Conservation (phyloP, 2,113 vertebrate genomes). For the Apus apus region DNA sequence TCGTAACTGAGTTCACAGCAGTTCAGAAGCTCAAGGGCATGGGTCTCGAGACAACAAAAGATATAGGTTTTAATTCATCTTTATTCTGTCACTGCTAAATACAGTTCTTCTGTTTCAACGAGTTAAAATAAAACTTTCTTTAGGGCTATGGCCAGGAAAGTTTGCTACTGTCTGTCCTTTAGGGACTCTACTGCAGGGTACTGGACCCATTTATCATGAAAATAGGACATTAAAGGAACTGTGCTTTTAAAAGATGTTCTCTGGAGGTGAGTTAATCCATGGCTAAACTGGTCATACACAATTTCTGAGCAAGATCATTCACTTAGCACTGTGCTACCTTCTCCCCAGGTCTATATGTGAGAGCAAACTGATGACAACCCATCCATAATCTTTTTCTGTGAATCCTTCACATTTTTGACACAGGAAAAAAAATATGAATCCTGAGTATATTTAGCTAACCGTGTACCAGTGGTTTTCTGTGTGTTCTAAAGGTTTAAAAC, state of each 20-base stretch:
- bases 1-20: not conserved
- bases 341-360: not conserved
- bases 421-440: not conserved
- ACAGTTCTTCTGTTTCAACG: not conserved
- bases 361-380: not conserved
- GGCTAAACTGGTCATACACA: not conserved
- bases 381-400: not conserved
- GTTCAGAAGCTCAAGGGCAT: not conserved
- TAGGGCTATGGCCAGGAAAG: not conserved
- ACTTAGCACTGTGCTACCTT: not conserved
- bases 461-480: not conserved
- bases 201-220: not conserved
- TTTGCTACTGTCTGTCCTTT: not conserved
- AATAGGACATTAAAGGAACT: not conserved
- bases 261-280: not conserved
- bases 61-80: not conserved
- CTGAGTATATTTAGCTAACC: not conserved
- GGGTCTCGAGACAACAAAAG: not conserved
- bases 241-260: not conserved
- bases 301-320: not conserved
- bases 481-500: not conserved
- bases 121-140: slow-evolving; percentile 23
- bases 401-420: not conserved
- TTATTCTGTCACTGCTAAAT: not conserved
- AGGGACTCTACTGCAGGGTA: not conserved